Base-by-base conservation (phyloP, 64 coral and sea anemone genomes). In the Montipora foliosa region DNA sequence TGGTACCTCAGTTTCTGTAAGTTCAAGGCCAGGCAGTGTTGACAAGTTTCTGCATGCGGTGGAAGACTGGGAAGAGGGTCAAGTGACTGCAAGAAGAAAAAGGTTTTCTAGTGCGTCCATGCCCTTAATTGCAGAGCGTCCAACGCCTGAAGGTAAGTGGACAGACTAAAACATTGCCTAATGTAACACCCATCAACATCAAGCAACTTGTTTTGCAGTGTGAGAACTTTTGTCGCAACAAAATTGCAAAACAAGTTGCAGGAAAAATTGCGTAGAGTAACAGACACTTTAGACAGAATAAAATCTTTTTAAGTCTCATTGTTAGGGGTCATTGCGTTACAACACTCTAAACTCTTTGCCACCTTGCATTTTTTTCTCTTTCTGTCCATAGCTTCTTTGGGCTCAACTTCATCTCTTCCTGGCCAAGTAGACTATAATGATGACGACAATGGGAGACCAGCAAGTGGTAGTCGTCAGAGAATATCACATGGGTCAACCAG, bases 1-100 rank as follows among this genome's bases (percentile, higher is more conserved):
- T 44, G 93, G 85, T 9, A 91, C 93, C 14, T 22, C 25, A 4
- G 20, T 69, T 3, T 95, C 93, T 8, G 19, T 95, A 8, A 69
- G 64, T 55, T 95, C 93, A 15, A 64, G 80, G 50, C 58, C 78
- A 79, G 88, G 80, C 49, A 98, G 96, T 95, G 93, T 98, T 44
- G 96, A 98, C 47, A 88, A 80, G 57, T 80, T 98, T 11, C 69
- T 98, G 66, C 87, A 98, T 93, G 96, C 89, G 67, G 87, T 95
- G 9, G 91, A 80, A 75, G 77, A 71, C 4, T 95, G 90, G 93
- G 96, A 95, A 62, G 87, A 98, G 5, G 96, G 82, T 4, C 87
- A 91, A 25, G 48, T 72, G 44, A 44, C 67, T 13, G 25, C 76
- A 21, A 78, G 47, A 29, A 89, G 5, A 5, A 77, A 59, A 14